Percentiles rank a stretch among this genome's conserved stretches.
phyloP scores from a whole-genome alignment of 1,140 invertebrate species.

The Lithobius niger region DNA sequence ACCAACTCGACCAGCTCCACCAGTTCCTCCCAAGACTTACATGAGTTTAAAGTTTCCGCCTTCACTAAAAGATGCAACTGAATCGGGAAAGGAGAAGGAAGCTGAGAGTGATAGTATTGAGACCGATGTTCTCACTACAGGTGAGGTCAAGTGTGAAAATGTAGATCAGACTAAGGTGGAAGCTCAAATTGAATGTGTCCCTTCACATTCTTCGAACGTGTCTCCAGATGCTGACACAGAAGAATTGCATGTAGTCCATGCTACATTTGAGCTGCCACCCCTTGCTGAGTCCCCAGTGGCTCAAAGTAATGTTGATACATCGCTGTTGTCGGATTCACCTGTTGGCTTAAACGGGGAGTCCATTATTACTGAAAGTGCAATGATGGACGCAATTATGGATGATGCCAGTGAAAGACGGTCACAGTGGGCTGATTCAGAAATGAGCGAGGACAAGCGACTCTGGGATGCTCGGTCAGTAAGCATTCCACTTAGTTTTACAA shows the following conservation, averaged over 20 bases:
- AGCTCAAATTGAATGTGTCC: background rate
- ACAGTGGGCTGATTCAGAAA: background rate
- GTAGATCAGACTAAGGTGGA: too few species aligned
- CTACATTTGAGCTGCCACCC: too few species aligned
- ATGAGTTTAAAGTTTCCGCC: constrained; percentile 3
- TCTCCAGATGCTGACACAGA: background rate
- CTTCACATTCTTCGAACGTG: background rate
- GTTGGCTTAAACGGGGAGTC: background rate
- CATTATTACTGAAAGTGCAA: background rate
- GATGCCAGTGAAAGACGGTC: background rate
- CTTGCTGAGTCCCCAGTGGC: too few species aligned
- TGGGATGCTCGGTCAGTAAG: background rate
- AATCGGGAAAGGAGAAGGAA: background rate
- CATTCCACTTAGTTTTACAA: background rate
- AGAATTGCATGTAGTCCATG: background rate
- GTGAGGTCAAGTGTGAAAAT: too few species aligned
- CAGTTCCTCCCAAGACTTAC: constrained; percentile 6
- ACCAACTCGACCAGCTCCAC: constrained; percentile 1
- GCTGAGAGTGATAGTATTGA: background rate
- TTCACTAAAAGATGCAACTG: background rate
- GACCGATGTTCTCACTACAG: too few species aligned
- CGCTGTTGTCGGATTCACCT: background rate
- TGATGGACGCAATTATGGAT: background rate
- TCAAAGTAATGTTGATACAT: too few species aligned
- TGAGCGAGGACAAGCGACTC: background rate